Conservation (phyloP, 2,888 invertebrate genomes). For the Cheilosia vulpina region DNA sequence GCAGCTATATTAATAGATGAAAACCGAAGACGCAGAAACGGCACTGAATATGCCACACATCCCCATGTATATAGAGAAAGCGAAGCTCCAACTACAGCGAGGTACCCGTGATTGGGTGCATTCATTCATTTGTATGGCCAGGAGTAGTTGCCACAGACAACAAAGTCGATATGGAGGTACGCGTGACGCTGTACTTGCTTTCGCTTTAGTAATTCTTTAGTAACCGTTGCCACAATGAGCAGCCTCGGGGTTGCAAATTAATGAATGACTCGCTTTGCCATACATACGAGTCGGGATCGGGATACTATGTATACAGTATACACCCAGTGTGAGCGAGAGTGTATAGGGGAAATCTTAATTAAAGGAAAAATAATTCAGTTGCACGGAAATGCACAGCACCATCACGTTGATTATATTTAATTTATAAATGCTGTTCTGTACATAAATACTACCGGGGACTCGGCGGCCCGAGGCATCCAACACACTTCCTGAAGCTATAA, state of each 20-base stretch:
- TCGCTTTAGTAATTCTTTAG: conserved; percentile 52
- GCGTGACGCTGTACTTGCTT: conserved; percentile 13
- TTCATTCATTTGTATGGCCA: conserved; percentile 65
- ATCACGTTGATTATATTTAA: conserved; percentile 12
- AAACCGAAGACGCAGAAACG: conserved; percentile 56
- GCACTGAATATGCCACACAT: conserved; percentile 50
- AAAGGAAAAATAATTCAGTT: conserved; percentile 45
- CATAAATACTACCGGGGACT: neutral
- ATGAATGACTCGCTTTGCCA: conserved; percentile 62
- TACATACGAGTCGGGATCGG: neutral
- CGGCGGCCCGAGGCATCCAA: neutral
- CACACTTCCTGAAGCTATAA: neutral
- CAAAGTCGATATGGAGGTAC: conserved; percentile 24
- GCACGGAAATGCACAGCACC: conserved; percentile 36
- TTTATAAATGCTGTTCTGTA: neutral
- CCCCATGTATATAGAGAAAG: conserved; percentile 63
- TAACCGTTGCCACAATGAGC: conserved; percentile 48
- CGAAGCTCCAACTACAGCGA: conserved; percentile 41
- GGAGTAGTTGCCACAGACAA: conserved; percentile 43
- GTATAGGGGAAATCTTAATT: conserved; percentile 40
- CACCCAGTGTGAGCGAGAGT: neutral
- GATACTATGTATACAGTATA: neutral
- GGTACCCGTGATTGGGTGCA: conserved; percentile 67
- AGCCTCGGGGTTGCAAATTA: conserved; percentile 52
- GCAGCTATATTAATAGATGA: conserved; percentile 74